Percentiles rank a stretch among this genome's conserved stretches.
phyloP scores from a whole-genome alignment of 2,113 vertebrate species.

The Alces alces region DNA sequence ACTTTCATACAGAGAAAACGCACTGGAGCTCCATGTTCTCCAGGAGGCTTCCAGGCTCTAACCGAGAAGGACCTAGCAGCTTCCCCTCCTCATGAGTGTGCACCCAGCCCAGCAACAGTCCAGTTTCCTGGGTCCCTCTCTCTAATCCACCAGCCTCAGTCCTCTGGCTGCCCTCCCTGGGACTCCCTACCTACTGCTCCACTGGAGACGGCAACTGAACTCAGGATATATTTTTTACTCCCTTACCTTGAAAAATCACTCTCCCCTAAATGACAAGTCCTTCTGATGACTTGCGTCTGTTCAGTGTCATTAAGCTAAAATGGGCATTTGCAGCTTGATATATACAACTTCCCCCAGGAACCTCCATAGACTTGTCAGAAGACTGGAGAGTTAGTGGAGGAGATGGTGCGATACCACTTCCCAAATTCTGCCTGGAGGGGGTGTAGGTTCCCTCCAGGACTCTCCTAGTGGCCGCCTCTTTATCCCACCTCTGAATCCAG shows the following conservation, averaged over 20 bases:
- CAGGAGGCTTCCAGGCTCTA: background rate
- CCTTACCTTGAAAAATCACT: background rate
- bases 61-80: background rate
- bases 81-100: background rate
- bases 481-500: background rate
- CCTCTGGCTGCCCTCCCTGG: background rate
- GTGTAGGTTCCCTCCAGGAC: background rate
- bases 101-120: background rate
- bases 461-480: background rate
- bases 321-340: background rate
- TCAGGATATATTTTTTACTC: background rate
- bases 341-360: accelerated
- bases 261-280: background rate
- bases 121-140: background rate
- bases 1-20: background rate
- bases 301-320: background rate
- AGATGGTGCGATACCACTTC: background rate
- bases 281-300: background rate
- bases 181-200: background rate
- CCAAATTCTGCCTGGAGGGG: background rate
- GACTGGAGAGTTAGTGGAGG: background rate
- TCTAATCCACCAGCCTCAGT: no score
- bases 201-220: background rate
- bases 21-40: background rate
- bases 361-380: background rate